Conservation (phyloP, 30 jellyfish, hydroid and myxozoan species). For the Hydractinia symbiolongicarpus region DNA sequence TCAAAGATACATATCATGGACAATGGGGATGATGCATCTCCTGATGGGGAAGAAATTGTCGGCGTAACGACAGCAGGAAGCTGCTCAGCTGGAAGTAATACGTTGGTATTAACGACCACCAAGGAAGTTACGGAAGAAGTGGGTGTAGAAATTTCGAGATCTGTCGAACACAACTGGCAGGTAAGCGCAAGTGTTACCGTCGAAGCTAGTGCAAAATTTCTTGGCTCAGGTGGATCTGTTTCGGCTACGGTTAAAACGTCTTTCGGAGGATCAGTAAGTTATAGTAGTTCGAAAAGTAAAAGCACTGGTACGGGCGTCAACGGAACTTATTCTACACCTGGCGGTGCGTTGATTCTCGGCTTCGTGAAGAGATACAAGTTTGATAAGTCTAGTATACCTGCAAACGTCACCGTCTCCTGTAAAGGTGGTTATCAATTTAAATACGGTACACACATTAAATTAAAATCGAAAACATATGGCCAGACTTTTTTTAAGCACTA, state of each 20-base stretch:
- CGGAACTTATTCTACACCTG: neutral
- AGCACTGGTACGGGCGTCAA: neutral
- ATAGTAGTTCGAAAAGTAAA: neutral
- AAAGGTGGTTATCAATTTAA: slow-evolving; percentile 4
- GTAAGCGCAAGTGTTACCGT: neutral
- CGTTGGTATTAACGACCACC: neutral
- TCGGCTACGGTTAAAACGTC: neutral
- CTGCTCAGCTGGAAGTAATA: neutral
- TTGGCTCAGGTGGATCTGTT: neutral
- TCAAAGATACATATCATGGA: neutral
- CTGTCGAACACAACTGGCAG: neutral
- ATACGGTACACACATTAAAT: neutral
- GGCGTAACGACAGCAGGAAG: neutral
- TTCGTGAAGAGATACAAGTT: slow-evolving; percentile 16
- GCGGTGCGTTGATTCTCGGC: slow-evolving; percentile 26
- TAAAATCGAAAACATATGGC: neutral
- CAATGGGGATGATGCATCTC: neutral
- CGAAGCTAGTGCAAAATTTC: neutral
- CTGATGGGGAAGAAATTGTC: neutral
- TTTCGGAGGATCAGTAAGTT: slow-evolving; percentile 27
- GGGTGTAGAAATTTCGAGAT: neutral
- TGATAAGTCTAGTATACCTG: slow-evolving; percentile 6
- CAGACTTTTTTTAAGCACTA: neutral
- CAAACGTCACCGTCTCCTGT: neutral
- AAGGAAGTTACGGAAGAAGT: neutral